Conservation (phyloP, 2,797 vertebrate species). For the Chloroceryle inda region DNA sequence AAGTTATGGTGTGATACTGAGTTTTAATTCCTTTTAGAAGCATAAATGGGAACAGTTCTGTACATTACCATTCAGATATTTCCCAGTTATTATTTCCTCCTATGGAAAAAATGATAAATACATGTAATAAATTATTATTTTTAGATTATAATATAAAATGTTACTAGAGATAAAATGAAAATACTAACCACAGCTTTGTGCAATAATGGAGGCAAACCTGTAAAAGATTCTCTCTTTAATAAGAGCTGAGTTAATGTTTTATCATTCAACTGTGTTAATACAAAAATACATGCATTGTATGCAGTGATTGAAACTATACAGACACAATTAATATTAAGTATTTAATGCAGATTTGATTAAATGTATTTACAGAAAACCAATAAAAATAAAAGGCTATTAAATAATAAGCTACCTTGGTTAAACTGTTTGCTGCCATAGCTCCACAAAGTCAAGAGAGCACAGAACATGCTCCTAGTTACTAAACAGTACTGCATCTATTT, state of each 20-base stretch:
- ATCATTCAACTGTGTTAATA: background rate
- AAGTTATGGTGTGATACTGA: constrained; percentile 19
- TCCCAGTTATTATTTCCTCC: constrained; percentile 83
- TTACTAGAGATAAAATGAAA: constrained; percentile 48
- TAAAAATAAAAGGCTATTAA: background rate
- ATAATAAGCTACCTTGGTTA: background rate
- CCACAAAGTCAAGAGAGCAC: background rate
- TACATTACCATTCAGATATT: constrained; percentile 85
- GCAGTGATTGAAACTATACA: background rate
- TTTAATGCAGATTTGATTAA: background rate
- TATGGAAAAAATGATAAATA: constrained; percentile 64
- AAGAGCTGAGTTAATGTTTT: background rate
- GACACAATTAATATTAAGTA: background rate
- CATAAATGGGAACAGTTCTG: background rate
- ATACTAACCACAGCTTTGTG: constrained; percentile 83
- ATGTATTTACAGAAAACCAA: background rate
- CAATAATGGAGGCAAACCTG: constrained; percentile 82
- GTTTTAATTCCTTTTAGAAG: constrained; percentile 36
- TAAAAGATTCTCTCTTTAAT: constrained; percentile 55
- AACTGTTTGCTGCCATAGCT: background rate
- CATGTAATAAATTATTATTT: background rate
- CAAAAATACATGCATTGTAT: background rate
- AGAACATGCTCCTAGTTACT: background rate
- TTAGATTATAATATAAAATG: background rate
- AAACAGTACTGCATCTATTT: background rate